Evolutionary conservation across 35 echinoderm and acorn worm genomes (phyloP).

Genomic region (Ptychodera flava): DNA sequence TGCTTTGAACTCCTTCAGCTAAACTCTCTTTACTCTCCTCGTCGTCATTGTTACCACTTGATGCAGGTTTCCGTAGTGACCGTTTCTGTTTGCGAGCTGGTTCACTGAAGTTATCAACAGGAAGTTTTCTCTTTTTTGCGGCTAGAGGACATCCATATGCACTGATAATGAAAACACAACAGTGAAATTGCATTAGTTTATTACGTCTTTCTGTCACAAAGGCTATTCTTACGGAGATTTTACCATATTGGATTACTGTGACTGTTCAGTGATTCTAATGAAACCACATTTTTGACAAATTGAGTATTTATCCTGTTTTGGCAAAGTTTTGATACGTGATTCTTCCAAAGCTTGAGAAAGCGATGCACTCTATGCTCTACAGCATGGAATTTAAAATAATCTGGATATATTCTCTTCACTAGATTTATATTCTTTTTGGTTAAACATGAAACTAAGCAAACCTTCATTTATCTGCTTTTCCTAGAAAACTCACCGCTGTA

Average conservation of each 20-base stretch:
- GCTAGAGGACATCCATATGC: conserved; percentile 54
- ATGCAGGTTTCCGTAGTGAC: conserved; percentile 36
- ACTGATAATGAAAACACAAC: conserved; percentile 22
- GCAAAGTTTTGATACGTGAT: no score
- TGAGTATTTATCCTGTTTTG: no score
- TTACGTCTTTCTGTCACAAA: not conserved
- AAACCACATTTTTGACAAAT: not conserved
- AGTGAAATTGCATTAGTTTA: not conserved
- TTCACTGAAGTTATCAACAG: conserved; percentile 24
- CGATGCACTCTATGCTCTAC: no score
- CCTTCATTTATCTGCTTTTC: no score
- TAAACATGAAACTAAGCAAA: no score
- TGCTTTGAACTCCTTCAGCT: not conserved
- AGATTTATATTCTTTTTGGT: no score
- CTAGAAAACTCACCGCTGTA: no score
- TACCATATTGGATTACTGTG: not conserved
- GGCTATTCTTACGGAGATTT: not conserved
- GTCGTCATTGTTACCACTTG: conserved; percentile 12
- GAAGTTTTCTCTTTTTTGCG: conserved; percentile 52
- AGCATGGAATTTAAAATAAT: no score
- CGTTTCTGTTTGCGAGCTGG: conserved; percentile 37
- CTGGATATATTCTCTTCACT: no score
- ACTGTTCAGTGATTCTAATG: not conserved
- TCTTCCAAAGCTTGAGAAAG: no score
- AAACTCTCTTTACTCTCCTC: not conserved